These are phyloP conservation scores for Miniopterus natalensis DNA, from an alignment of 2,113 vertebrate species.

Conservation along the genomic window DNA sequence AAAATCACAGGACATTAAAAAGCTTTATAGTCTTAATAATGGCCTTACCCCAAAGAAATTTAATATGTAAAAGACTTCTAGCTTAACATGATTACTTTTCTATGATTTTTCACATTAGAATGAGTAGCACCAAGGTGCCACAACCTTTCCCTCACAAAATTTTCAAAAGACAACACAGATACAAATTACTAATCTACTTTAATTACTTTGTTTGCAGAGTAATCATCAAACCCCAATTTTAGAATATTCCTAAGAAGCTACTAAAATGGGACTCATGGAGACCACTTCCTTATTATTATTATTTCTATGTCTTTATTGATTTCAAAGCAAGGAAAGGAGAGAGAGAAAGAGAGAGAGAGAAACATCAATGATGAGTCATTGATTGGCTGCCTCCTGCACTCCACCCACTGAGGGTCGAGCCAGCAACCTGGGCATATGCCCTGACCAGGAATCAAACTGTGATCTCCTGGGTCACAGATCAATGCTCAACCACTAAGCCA, in stretches of 20 bases:
- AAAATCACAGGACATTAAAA: neutral
- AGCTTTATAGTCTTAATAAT: slow-evolving; percentile 4
- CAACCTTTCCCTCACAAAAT: neutral
- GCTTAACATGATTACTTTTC: neutral
- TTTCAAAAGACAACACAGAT: neutral
- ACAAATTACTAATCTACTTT: neutral
- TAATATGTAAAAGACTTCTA: neutral
- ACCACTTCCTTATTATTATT: too few species aligned
- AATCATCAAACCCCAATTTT: neutral
- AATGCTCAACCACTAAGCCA: too few species aligned
- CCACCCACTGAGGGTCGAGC: too few species aligned
- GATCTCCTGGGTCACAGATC: too few species aligned
- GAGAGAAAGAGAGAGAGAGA: too few species aligned
- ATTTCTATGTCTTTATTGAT: too few species aligned
- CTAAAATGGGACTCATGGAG: neutral
- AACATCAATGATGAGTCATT: too few species aligned
- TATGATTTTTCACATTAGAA: neutral
- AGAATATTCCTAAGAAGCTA: neutral
- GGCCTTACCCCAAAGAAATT: neutral
- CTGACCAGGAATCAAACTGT: too few species aligned
- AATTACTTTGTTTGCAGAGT: neutral
- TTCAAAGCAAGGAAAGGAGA: too few species aligned
- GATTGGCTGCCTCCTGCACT: too few species aligned
- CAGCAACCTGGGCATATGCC: too few species aligned
- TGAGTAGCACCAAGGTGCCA: neutral